These are phyloP conservation scores for Salvelinus sp. DNA, from an alignment of 2,113 vertebrate genomes.

Conservation along the genomic window DNA sequence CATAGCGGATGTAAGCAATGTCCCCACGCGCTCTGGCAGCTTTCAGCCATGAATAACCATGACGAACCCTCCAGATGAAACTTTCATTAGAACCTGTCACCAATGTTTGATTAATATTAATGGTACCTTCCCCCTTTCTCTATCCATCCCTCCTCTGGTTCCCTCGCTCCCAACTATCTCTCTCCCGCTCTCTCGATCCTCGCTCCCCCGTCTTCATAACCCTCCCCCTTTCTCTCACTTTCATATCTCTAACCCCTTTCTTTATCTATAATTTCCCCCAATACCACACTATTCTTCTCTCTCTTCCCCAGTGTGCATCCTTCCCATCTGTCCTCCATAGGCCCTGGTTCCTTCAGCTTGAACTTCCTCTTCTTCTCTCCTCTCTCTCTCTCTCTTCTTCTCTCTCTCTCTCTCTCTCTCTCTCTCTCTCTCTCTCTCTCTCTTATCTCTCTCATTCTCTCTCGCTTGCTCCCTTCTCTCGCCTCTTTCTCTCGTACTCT, in stretches of 20 bases:
- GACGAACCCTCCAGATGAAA: constrained; percentile 55
- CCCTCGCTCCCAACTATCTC: not conserved
- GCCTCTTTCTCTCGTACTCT: no score
- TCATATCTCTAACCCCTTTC: not conserved
- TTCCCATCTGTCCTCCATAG: constrained; percentile 30
- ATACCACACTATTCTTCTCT: constrained; percentile 35
- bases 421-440: no score
- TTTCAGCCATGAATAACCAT: constrained; percentile 22
- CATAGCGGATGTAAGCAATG: no score
- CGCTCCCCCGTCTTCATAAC: not conserved
- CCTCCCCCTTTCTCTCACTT: not conserved
- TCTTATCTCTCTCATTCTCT: no score
- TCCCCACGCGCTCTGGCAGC: no score
- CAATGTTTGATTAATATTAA: constrained; percentile 62
- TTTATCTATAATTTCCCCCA: not conserved
- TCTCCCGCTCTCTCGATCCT: not conserved
- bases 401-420: no score
- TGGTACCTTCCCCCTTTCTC: constrained; percentile 37
- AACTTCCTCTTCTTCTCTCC: not conserved
- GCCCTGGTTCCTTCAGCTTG: constrained; percentile 50
- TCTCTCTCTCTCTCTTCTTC: no score
- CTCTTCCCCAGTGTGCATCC: constrained; percentile 9
- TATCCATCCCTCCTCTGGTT: not conserved
- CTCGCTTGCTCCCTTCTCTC: rapidly evolving
- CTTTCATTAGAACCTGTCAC: constrained; percentile 60